Evolutionary conservation across 2,797 vertebrate species (phyloP), one percentile per base, ranked within the genome.

Genomic region (Pyrrhura leucotis): DNA sequence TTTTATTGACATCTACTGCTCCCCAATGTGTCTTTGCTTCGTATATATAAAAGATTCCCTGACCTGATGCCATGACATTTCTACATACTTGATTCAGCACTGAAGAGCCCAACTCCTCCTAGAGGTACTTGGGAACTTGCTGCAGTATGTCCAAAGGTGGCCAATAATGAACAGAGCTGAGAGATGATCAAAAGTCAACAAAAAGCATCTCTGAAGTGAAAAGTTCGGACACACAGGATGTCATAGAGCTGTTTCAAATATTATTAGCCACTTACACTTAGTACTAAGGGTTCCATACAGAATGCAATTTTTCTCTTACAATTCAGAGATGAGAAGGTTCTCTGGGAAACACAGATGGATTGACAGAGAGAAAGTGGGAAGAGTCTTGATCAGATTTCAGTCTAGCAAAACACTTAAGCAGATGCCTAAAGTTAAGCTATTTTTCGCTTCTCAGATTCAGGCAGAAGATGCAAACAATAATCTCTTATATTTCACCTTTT

Each of bases 381-480:
- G 82, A 96, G 40, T 50, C 84, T 83, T 59, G 61, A 94, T 87
- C 74, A 90, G 58, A 87, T 86, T 88, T 94, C 87, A 90, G 90
- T 85, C 80, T 92, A 96, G 90, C 77, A 95, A 79, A 96, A 91
- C 65, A 83, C 68, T 85, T 83, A 81, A 76, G 82, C 83, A 73
- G 54, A 84, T 56, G 68, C 74, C 77, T 93, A 78, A 88, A 96
- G 76, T 85, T 91, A 83, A 91, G 78, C 48, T 89, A 78, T 88
- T 95, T 93, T 88, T 88, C n/a, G 8, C 80, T 44, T 67, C 71
- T 68, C 28, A 4, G 69, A 53, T 91, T 88, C 61, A 91, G 71
- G 80, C 88, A 91, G 81, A 87, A 85, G 92, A 82, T 28, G 87
- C 78, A 90, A 92, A 67, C 19, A 63, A 74, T 23, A 65, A 86